A percentile compares a stretch with the other conserved stretches of the same genome.
These are phyloP conservation scores for Tichodroma muraria DNA, from an alignment of 2,113 vertebrate species.

Conservation along the genomic window DNA sequence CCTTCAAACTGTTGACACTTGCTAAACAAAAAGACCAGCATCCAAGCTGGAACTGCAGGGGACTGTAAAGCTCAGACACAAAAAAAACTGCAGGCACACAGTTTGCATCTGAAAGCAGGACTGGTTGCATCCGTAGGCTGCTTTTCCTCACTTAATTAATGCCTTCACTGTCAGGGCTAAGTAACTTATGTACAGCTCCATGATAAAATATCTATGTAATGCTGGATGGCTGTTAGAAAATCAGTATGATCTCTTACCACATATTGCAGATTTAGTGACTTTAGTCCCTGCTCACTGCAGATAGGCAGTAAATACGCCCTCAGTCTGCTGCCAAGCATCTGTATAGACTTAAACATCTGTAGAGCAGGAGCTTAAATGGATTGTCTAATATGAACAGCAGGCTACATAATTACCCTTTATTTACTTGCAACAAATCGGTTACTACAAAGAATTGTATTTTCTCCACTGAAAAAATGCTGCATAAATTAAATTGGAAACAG, in stretches of 20 bases:
- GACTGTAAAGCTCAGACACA: neutral
- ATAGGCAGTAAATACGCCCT: neutral
- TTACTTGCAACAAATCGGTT: slow-evolving; percentile 38
- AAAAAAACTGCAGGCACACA: neutral
- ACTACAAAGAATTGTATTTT: neutral
- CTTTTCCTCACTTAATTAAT: neutral
- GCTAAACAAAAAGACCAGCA: neutral
- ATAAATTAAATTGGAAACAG: neutral
- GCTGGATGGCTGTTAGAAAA: neutral
- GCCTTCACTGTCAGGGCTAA: neutral
- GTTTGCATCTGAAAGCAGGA: neutral
- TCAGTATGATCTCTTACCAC: neutral
- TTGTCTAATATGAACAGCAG: neutral
- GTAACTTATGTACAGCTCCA: neutral
- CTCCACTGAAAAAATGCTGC: neutral
- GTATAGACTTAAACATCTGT: slow-evolving; percentile 25
- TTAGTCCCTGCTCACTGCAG: neutral
- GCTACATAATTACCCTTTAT: slow-evolving; percentile 35
- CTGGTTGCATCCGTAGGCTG: neutral
- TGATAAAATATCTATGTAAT: neutral
- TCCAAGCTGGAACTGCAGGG: neutral
- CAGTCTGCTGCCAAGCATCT: neutral
- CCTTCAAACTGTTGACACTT: neutral
- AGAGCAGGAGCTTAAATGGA: neutral
- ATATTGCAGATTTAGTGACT: slow-evolving; percentile 30